Base-by-base conservation (phyloP, 2,797 vertebrate species). In the Sphenodon punctatus region DNA sequence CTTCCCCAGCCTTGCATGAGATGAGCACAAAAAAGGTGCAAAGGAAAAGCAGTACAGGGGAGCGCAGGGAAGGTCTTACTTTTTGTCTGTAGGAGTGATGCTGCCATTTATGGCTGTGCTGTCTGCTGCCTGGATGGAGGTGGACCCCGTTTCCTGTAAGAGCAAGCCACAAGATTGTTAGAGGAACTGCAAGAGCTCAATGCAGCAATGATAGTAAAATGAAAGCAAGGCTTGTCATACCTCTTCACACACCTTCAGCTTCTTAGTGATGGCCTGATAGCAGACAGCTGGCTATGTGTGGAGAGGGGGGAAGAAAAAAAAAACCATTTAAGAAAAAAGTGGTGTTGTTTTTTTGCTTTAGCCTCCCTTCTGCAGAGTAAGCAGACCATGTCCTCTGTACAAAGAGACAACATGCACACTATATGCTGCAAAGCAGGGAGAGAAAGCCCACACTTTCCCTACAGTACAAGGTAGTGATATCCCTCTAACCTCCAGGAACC, bases 41-140 rank as follows among this genome's bases (percentile, higher is more conserved):
- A 17, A 10, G 10, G 36, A 61, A 16, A 39, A 17, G 36, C 39
- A 9, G 15, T 14, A 53, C n/a, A 39, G 36, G 7, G 65, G 84
- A 82, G 67, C 27, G 48, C 2, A 10, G 30, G 48, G 42, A 45
- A 81, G 75, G 80, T 82, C 84, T 64, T 97, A 99, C 99, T 99
- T 98, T 96, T 99, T 99, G 91, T 99, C 98, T 92, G 98, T 99
- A 78, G 99, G 99, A 9, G 97, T 99, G 95, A 99, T 97, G 93
- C 96, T 99, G 95, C 99, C 99, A 59, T 99, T 99, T 91, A 99
- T 96, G 22, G 99, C 99, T 30, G 99, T 99, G 96, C 98, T 99
- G 96, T 99, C 99, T 86, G 98, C 99, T 87, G 99, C 98, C 93
- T 99, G 99, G 93, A 99, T 99, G 49, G 99, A 99, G 25, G 99